Evolutionary conservation across 92 coral and sea anemone species (phyloP).

Genomic region (Zoanthus sociatus): DNA sequence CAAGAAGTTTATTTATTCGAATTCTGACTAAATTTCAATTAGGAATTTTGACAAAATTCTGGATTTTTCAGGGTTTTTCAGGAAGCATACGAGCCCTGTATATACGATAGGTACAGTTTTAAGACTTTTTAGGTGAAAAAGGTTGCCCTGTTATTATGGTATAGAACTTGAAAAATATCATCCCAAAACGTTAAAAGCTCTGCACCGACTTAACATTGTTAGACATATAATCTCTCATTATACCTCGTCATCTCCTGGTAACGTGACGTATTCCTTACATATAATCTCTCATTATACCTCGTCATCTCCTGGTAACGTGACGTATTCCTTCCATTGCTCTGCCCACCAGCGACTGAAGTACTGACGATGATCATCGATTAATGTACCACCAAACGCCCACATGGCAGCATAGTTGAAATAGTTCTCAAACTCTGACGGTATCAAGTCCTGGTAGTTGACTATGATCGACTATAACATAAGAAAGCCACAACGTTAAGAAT

Average conservation of each 20-base stretch:
- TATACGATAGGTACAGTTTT: too few species aligned
- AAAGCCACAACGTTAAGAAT: too few species aligned
- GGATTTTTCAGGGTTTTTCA: too few species aligned
- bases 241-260: constrained; percentile 97
- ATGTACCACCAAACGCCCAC: constrained; percentile 99
- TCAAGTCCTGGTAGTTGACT: constrained; percentile 87
- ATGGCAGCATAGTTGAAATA: constrained; percentile 97
- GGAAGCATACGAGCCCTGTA: too few species aligned
- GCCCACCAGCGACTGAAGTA: constrained; percentile 98
- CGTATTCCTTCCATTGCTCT: constrained; percentile 88
- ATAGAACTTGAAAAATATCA: too few species aligned
- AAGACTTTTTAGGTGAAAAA: too few species aligned
- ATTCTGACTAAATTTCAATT: too few species aligned
- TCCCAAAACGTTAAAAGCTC: too few species aligned
- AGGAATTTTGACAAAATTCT: too few species aligned
- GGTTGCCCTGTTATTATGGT: too few species aligned
- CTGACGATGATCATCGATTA: constrained; percentile 86
- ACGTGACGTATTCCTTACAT: constrained; percentile 82
- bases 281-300: constrained; percentile 66
- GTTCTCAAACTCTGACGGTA: constrained; percentile 93
- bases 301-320: constrained; percentile 90
- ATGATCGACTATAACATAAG: constrained; percentile 77
- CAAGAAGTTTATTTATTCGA: too few species aligned
- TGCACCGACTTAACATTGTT: too few species aligned
- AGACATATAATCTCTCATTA: background rate